A percentile compares a stretch with the other conserved stretches of the same genome.
These are phyloP conservation scores for Hyppa rectilinea DNA, from an alignment of 2,888 invertebrate species.

Conservation along the genomic window DNA sequence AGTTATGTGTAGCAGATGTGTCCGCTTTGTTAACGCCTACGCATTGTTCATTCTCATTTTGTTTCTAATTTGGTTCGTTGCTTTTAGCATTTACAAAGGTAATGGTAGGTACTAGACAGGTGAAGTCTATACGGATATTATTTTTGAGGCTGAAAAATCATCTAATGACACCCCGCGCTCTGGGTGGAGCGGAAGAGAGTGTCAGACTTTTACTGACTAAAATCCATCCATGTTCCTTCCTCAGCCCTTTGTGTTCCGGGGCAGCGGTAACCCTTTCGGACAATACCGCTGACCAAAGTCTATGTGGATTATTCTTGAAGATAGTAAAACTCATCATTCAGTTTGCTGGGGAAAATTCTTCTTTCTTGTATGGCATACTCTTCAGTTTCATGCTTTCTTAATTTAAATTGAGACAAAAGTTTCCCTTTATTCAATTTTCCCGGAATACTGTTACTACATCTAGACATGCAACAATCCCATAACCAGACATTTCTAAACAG, in stretches of 20 bases:
- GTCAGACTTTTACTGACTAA: no score
- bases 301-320: not conserved
- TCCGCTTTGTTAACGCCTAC: constrained; percentile 28
- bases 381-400: not conserved
- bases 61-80: constrained; percentile 3
- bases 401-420: not conserved
- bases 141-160: no score
- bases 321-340: not conserved
- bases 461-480: not conserved
- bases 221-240: no score
- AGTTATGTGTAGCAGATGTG: constrained; percentile 27
- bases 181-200: no score
- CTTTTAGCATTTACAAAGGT: not conserved
- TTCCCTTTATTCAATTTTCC: not conserved
- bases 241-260: no score
- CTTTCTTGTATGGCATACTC: not conserved
- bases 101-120: no score
- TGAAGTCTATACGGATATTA: no score
- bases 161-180: no score
- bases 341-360: not conserved
- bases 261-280: no score
- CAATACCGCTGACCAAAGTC: no score
- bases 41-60: constrained; percentile 8
- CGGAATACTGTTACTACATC: not conserved
- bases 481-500: not conserved